Percentiles rank a stretch among this genome's conserved stretches.
Conservation (phyloP, 1,140 invertebrate genomes). For the Ceratosolen fusciceps region DNA sequence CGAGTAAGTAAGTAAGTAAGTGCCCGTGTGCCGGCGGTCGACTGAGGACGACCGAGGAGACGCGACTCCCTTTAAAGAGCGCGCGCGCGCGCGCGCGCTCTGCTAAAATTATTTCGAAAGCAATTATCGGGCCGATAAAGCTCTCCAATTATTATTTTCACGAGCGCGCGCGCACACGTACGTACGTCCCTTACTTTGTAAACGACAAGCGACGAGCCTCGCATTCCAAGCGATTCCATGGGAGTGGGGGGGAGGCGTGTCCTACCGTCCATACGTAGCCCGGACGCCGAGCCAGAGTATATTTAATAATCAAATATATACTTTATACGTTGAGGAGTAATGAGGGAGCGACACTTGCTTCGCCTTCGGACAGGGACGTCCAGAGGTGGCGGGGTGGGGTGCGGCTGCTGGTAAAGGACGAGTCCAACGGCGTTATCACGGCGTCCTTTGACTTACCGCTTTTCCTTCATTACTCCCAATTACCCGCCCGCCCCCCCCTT, state of each 20-base stretch:
- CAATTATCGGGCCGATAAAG: not conserved
- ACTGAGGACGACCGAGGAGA: too few species aligned
- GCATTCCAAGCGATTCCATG: not conserved
- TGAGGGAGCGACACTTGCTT: not conserved
- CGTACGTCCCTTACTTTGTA: too few species aligned
- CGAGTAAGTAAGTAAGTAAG: not conserved
- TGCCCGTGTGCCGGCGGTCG: too few species aligned
- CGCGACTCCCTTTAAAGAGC: not conserved
- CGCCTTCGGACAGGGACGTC: not conserved
- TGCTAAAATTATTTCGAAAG: not conserved
- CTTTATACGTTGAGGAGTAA: not conserved
- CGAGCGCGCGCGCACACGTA: too few species aligned
- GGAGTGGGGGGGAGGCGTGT: conserved; percentile 17
- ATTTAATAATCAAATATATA: too few species aligned
- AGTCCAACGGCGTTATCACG: not conserved
- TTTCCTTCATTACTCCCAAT: not conserved
- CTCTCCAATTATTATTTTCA: not conserved
- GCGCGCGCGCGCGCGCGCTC: too few species aligned
- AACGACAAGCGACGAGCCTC: too few species aligned
- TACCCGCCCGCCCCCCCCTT: not conserved
- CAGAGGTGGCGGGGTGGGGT: not conserved
- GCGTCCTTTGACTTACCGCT: not conserved
- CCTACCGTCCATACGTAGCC: not conserved
- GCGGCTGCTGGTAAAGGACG: not conserved
- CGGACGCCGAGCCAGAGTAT: too few species aligned